phyloP scores from a whole-genome alignment of 2,888 invertebrate genomes.

The Pocota personata region DNA sequence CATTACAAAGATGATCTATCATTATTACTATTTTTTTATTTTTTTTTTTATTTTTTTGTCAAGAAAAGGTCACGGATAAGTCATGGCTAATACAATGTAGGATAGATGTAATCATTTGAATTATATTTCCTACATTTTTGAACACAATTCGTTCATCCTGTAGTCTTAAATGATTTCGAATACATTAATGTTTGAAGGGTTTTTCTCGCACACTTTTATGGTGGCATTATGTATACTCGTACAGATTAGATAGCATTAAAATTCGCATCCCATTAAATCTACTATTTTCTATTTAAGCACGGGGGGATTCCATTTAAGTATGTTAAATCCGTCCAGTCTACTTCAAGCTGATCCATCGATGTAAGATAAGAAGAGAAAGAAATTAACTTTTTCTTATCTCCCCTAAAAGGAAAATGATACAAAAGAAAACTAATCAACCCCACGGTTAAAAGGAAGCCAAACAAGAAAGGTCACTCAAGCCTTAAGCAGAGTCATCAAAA shows the following conservation, averaged over 20 bases:
- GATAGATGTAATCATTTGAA: conserved; percentile 1
- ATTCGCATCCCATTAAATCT: neutral
- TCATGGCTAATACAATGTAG: neutral
- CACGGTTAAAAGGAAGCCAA: conserved; percentile 28
- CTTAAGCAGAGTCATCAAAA: conserved; percentile 53
- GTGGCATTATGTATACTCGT: neutral
- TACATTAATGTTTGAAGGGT: neutral
- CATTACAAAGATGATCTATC: conserved; percentile 38
- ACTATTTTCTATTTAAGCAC: neutral
- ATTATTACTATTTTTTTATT: conserved; percentile 4
- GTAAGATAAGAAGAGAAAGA: conserved; percentile 36
- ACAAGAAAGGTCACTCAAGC: conserved; percentile 39
- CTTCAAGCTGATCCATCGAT: conserved; percentile 10
- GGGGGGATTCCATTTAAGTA: neutral
- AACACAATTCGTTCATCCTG: neutral
- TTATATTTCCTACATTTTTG: neutral
- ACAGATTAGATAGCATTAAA: neutral
- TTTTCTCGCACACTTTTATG: neutral
- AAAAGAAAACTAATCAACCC: conserved; percentile 62
- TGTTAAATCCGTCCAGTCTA: conserved; percentile 11
- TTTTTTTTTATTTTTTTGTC: neutral
- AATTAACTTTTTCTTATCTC: conserved; percentile 34
- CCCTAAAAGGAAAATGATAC: neutral
- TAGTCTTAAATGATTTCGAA: neutral
- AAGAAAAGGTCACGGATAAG: conserved; percentile 10